Evolutionary conservation across 2,113 vertebrate species (phyloP), one percentile per base, ranked within the genome.

Genomic region (Passer domesticus): DNA sequence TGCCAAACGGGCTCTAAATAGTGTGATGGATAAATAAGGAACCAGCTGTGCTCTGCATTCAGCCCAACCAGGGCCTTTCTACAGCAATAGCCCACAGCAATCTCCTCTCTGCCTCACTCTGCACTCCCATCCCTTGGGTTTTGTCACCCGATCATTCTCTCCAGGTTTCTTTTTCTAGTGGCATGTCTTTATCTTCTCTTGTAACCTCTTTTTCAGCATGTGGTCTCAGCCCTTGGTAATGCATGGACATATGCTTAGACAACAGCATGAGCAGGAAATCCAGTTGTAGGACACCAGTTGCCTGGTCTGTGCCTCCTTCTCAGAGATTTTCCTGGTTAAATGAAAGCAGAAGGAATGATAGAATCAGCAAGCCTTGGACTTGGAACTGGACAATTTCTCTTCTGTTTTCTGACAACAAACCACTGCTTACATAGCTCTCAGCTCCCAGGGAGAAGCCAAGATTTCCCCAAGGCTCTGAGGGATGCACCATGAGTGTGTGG

Each of bases 11-110:
- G 39, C 41, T 93, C 89, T 52, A 86, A 86, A 86, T 59, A 78
- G 23, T 56, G 43, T 64, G 68, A 67, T 75, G 46, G 82, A 95
- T 93, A 86, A 94, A 94, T 80, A 81, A 80, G 74, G 82, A 90
- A 70, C 92, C 82, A 76, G 50, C 82, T 95, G 93, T 90, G 56
- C 56, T 77, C 68, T 84, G 60, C 39, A 95, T 64, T 43, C 64
- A 90, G 88, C 21, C 44, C 55, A 52, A 11, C 78, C 52, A 92
- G 72, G 46, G 52, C 56, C 83, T 41, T 90, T 87, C 80, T 59
- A 58, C 64, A 92, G 94, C 62, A 87, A 44, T 15, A 75, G 69
- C 63, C 53, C 58, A 91, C 63, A 35, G 77, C 76, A 85, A 44
- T 30, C 50, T 86, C 72, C 6, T 25, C 59, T 88, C 33, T 83